phyloP scores from a whole-genome alignment of 2,113 vertebrate genomes.

The Anhinga anhinga region DNA sequence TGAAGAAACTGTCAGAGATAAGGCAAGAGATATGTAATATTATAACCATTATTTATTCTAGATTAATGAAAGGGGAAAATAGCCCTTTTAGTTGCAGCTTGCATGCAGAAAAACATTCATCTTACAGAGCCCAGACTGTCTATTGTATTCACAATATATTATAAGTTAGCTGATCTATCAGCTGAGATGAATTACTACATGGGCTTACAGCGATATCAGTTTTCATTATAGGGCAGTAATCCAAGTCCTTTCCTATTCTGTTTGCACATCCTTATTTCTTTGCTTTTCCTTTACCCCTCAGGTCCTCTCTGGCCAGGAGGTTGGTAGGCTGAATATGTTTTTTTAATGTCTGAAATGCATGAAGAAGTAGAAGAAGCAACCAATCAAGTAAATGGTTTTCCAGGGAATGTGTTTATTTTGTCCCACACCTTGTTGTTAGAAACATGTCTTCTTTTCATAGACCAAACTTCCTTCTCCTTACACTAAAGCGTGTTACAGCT shows the following conservation, averaged over 20 bases:
- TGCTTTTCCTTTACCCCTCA: background rate
- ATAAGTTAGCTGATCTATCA: constrained; percentile 48
- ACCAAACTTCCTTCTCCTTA: background rate
- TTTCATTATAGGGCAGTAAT: constrained; percentile 39
- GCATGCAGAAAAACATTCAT: constrained; percentile 41
- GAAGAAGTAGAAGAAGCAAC: background rate
- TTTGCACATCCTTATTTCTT: constrained; percentile 6
- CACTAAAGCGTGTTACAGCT: background rate
- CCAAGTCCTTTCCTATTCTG: background rate
- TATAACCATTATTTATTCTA: constrained; percentile 55
- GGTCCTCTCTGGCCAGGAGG: background rate
- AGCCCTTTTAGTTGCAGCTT: constrained; percentile 29
- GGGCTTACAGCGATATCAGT: constrained; percentile 1
- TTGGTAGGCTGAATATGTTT: background rate
- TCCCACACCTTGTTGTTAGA: background rate
- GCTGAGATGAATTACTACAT: constrained; percentile 47
- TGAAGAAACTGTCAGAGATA: constrained; percentile 9
- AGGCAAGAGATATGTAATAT: constrained; percentile 38
- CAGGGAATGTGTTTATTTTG: background rate
- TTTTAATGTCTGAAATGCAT: background rate
- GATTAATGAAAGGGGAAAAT: constrained; percentile 40
- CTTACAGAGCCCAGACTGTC: background rate
- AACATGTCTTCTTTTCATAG: background rate
- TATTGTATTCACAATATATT: constrained; percentile 47
- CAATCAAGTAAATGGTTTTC: background rate